Percentiles rank a stretch among this genome's conserved stretches.
Evolutionary conservation across 1,140 invertebrate genomes (phyloP).

Genomic region (Hypsibius dujardini): DNA sequence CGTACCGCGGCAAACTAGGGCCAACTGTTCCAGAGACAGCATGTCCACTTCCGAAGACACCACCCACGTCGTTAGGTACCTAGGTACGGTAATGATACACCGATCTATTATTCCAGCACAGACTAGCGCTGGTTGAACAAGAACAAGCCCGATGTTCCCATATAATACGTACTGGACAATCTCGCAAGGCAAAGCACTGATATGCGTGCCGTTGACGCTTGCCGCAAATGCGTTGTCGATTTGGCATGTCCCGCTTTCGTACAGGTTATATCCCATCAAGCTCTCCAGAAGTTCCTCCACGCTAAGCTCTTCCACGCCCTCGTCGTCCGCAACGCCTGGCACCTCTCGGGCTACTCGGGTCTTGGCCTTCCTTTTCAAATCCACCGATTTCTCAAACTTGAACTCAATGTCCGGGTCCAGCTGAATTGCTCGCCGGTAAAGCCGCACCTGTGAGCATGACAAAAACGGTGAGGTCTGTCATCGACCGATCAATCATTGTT

Average conservation of each 20-base stretch:
- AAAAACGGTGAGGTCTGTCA: no score
- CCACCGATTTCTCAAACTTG: conserved; percentile 46
- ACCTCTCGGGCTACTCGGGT: conserved; percentile 31
- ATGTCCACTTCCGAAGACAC: conserved; percentile 69
- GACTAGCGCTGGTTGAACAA: no score
- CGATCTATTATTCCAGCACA: no score
- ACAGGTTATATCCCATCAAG: conserved; percentile 25
- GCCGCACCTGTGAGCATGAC: no score
- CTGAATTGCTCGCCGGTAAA: conserved; percentile 64
- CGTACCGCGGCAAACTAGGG: conserved; percentile 52
- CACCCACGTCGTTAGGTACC: conserved; percentile 64
- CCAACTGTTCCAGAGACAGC: conserved; percentile 56
- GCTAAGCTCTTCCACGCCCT: background rate
- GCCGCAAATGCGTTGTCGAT: conserved; percentile 28
- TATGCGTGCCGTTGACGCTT: conserved; percentile 46
- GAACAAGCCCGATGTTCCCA: no score
- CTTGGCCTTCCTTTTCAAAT: conserved; percentile 30
- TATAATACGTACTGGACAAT: conserved; percentile 61
- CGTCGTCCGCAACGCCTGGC: conserved; percentile 24
- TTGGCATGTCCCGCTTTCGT: conserved; percentile 27
- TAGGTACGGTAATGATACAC: no score
- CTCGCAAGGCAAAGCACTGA: conserved; percentile 63
- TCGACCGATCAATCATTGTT: no score
- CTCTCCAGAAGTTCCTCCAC: conserved; percentile 22
- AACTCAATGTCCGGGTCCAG: conserved; percentile 71